phyloP scores from a whole-genome alignment of 2,888 invertebrate genomes.

The Marasmarcha lunaedactyla region DNA sequence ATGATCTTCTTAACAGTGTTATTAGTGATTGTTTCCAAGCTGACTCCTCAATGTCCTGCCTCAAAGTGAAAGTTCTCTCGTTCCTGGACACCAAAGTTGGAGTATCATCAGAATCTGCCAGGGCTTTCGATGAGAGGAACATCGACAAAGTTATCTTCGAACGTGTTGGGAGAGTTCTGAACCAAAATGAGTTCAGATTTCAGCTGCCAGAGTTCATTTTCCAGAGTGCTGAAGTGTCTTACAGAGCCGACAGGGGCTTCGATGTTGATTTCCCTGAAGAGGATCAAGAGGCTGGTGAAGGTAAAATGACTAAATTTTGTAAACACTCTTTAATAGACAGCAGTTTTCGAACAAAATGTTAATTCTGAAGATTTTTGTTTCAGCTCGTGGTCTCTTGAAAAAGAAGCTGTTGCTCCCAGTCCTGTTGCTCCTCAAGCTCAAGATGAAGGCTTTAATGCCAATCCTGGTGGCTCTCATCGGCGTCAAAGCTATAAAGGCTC shows the following conservation, averaged over 20 bases:
- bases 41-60: conserved; percentile 76
- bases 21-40: conserved; percentile 79
- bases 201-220: conserved; percentile 80
- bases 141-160: conserved; percentile 82
- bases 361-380: conserved; percentile 20
- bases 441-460: conserved; percentile 87
- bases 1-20: conserved; percentile 77
- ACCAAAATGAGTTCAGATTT: conserved; percentile 80
- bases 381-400: conserved; percentile 84
- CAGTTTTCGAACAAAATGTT: too few relatives aligned
- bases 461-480: conserved; percentile 83
- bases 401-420: conserved; percentile 86
- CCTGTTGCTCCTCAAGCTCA: conserved; percentile 82
- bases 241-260: conserved; percentile 75
- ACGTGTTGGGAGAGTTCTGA: conserved; percentile 77
- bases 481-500: conserved; percentile 85
- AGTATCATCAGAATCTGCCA: conserved; percentile 70
- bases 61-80: conserved; percentile 81
- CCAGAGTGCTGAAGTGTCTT: conserved; percentile 75
- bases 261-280: conserved; percentile 72
- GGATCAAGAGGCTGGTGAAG: conserved; percentile 65
- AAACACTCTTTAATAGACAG: neutral
- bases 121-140: conserved; percentile 71
- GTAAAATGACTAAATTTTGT: conserved; percentile 37
- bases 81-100: conserved; percentile 81